Evolutionary conservation across 37 sponge, comb jelly and placozoan genomes (phyloP), one percentile per base, ranked within the genome.

Genomic region (Halichondria panicea): DNA sequence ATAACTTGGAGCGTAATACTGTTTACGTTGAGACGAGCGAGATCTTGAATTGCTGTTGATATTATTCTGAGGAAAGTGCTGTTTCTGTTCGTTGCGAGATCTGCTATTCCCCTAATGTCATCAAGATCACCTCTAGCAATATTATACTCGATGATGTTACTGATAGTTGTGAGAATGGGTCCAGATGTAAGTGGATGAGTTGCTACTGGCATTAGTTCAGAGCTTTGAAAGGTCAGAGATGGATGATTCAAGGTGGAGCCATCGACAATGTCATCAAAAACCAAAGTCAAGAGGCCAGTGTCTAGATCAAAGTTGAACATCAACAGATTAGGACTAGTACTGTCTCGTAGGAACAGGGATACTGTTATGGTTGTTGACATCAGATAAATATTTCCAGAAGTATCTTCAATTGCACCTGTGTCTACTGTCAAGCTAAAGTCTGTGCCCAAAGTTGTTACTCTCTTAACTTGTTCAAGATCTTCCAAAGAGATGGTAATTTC

Each of bases 191-290:
- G 70, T 1, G 52, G 64, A 32, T 78, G 48, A 12, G 63, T 56
- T 3, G 63, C 24, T 32, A 70, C 13, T 25, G 91, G 87, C 32
- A 48, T 19, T 28, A 37, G 65, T 32, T 50, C 5, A 34, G 61
- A 45, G 48, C 86, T 86, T 63, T 91, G 90, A 56, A 93, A 46
- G 4, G 82, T 70, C 22, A 93, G 68, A 0, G 87, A 44, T 24
- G 63, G 41, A 40, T 68, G 86, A n/a, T 76, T 53, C 8, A 92
- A 32, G 0, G 84, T 81, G 0, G 75, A 48, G 39, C 74, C 75
- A 66, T 85, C 87, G 15, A 95, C 80, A 59, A 95, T 89, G 55
- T 95, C 96, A 74, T 95, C 89, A 78, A 95, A 95, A 25, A 58
- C 85, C 31, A 95, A 83, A 6, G 70, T 6, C 1, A 93, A 77